Evolutionary conservation across 2,888 invertebrate species (phyloP).

Genomic region (Eupsilia transversa): DNA sequence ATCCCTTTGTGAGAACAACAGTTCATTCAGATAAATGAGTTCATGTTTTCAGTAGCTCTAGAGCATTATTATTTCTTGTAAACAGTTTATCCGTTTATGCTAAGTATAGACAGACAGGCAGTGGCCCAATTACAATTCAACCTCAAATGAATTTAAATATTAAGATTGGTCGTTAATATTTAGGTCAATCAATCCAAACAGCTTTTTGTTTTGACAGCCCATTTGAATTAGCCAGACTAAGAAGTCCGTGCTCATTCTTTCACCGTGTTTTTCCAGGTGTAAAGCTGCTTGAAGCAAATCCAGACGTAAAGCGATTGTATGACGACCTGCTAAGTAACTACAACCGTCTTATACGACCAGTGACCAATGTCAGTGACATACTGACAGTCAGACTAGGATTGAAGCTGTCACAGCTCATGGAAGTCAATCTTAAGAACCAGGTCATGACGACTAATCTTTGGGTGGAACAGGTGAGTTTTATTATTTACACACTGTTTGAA

Average conservation of each 20-base stretch:
- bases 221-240: background rate
- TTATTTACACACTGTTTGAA: slow-evolving; percentile 2
- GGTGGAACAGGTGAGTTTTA: slow-evolving; percentile 93
- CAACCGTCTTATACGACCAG: slow-evolving; percentile 98
- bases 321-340: slow-evolving; percentile 99
- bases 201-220: slow-evolving; percentile 2
- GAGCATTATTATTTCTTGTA: background rate
- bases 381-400: slow-evolving; percentile 97
- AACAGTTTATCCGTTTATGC: background rate
- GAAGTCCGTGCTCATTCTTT: background rate
- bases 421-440: slow-evolving; percentile 97
- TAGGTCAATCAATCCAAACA: slow-evolving; percentile 31
- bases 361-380: slow-evolving; percentile 97
- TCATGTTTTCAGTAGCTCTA: background rate
- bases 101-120: background rate
- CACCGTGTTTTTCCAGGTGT: slow-evolving; percentile 77
- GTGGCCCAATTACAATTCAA: background rate
- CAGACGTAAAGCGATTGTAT: slow-evolving; percentile 98
- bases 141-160: background rate
- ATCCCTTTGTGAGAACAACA: background rate
- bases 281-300: slow-evolving; percentile 94
- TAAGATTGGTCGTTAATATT: slow-evolving; percentile 9
- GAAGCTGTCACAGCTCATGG: slow-evolving; percentile 97
- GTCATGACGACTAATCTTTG: slow-evolving; percentile 98
- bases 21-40: background rate